Evolutionary conservation across 2,797 vertebrate genomes (phyloP).

Genomic region (Thunnus albacares): DNA sequence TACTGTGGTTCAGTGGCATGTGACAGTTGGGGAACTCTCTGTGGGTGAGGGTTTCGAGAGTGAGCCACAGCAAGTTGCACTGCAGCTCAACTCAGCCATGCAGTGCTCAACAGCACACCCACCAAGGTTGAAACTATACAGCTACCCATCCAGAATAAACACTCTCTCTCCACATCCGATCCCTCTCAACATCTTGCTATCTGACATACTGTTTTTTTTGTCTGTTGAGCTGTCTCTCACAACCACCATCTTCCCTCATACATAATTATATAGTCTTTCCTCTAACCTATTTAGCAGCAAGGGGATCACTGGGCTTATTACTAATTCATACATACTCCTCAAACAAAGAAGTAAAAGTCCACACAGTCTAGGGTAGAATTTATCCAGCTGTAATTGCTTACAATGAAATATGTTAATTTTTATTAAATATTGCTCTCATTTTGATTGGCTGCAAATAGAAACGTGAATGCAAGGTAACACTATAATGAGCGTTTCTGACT

Average conservation of each 20-base stretch:
- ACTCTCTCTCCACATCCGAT: conserved; percentile 41
- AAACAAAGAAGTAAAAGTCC: conserved; percentile 76
- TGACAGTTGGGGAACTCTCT: conserved; percentile 84
- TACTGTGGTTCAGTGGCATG: conserved; percentile 84
- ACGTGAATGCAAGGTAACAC: conserved; percentile 55
- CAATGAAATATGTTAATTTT: conserved; percentile 57
- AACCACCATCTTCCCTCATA: conserved; percentile 65
- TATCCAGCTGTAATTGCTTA: conserved; percentile 51
- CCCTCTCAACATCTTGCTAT: conserved; percentile 51
- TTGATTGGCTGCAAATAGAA: conserved; percentile 52
- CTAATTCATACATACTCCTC: conserved; percentile 80
- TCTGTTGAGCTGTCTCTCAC: conserved; percentile 51
- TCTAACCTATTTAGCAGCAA: conserved; percentile 82
- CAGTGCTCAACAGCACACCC: conserved; percentile 73
- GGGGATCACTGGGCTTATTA: conserved; percentile 77
- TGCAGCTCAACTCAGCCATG: conserved; percentile 73
- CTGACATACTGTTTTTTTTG: conserved; percentile 29
- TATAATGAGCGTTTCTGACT: conserved; percentile 63
- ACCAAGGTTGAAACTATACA: conserved; percentile 70
- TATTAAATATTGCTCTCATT: conserved; percentile 57
- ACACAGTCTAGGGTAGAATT: conserved; percentile 58
- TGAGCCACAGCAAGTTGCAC: conserved; percentile 67
- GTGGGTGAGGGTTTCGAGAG: conserved; percentile 73
- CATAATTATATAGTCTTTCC: conserved; percentile 77
- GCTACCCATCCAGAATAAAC: conserved; percentile 72